phyloP scores from a whole-genome alignment of 2,888 invertebrate genomes.

The Sphecodes monilicornis region DNA sequence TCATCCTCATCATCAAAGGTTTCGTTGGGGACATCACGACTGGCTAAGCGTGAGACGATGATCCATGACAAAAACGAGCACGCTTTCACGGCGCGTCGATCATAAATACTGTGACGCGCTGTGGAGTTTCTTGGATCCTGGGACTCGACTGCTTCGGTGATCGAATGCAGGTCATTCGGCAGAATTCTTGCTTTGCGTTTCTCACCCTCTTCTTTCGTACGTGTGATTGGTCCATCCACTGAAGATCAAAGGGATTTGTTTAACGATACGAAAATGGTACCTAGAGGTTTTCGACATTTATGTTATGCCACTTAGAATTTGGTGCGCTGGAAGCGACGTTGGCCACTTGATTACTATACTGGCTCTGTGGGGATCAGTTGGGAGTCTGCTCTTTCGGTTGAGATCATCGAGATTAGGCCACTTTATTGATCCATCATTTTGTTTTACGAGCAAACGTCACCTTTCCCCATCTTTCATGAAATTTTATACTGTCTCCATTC shows the following conservation, averaged over 20 bases:
- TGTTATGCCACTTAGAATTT: neutral
- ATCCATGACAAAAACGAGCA: slow-evolving; percentile 37
- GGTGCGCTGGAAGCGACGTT: neutral
- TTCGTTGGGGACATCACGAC: neutral
- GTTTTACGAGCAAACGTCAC: neutral
- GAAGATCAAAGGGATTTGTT: slow-evolving; percentile 21
- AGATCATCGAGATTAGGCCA: neutral
- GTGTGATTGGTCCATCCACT: neutral
- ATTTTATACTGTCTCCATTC: slow-evolving; percentile 5
- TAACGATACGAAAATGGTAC: neutral
- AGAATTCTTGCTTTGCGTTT: slow-evolving; percentile 37
- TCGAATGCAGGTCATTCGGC: slow-evolving; percentile 69
- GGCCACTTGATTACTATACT: slow-evolving; percentile 10
- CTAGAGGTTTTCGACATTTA: neutral
- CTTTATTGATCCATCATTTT: neutral
- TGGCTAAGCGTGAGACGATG: slow-evolving; percentile 5
- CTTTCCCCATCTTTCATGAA: neutral
- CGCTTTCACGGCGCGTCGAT: slow-evolving; percentile 15
- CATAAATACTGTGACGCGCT: slow-evolving; percentile 9
- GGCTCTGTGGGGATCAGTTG: slow-evolving; percentile 12
- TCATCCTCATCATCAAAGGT: slow-evolving; percentile 52
- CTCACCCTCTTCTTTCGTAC: slow-evolving; percentile 40
- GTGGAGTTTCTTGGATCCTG: slow-evolving; percentile 25
- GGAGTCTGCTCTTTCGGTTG: neutral
- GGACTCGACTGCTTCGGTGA: slow-evolving; percentile 44